Evolutionary conservation across 2,888 invertebrate genomes (phyloP).

Genomic region (Drosophila acutilabella): DNA sequence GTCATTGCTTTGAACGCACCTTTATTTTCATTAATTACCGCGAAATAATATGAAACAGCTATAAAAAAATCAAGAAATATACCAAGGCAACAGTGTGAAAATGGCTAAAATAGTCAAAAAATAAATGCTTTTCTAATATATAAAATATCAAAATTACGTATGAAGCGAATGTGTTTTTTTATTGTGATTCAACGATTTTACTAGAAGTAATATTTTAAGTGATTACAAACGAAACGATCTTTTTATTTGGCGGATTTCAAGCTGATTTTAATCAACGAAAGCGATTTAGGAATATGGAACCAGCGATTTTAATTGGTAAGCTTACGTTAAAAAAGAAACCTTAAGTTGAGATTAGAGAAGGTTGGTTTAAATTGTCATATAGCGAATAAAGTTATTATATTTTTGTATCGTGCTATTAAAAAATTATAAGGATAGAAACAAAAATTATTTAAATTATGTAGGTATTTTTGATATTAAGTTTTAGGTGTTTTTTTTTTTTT

Average conservation of each 20-base stretch:
- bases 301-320: constrained; percentile 78
- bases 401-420: too few species aligned
- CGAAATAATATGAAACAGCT: constrained; percentile 53
- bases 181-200: constrained; percentile 60
- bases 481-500: too few species aligned
- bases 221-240: constrained; percentile 13
- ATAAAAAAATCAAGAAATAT: constrained; percentile 8
- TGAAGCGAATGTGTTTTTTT: constrained; percentile 29
- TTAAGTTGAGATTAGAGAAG: not conserved
- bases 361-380: too few species aligned
- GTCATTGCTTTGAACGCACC: constrained; percentile 38
- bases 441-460: too few species aligned
- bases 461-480: too few species aligned
- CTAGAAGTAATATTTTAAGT: constrained; percentile 12
- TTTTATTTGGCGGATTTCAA: too few species aligned
- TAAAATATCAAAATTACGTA: constrained; percentile 15
- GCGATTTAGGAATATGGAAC: constrained; percentile 62
- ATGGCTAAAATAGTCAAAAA: constrained; percentile 33
- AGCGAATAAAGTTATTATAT: not conserved
- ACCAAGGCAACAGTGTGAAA: constrained; percentile 36
- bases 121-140: constrained; percentile 13
- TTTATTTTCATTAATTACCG: constrained; percentile 55
- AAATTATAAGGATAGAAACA: too few species aligned
- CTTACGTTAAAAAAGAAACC: not conserved
- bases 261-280: constrained; percentile 9